phyloP scores from a whole-genome alignment of 2,888 invertebrate genomes.

The Alentia gelatinosa region DNA sequence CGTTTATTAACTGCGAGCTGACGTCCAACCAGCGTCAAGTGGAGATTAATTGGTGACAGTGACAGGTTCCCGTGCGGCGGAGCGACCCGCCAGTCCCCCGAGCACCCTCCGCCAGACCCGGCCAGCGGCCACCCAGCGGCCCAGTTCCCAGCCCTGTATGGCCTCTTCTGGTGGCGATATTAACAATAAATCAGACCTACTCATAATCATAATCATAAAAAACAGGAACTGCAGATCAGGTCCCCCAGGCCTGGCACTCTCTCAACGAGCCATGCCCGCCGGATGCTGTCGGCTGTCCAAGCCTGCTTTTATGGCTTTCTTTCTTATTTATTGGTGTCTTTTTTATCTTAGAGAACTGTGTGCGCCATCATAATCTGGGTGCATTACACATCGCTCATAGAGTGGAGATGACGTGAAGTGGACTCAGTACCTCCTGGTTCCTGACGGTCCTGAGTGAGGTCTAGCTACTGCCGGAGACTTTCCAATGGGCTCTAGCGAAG shows the following conservation, averaged over 20 bases:
- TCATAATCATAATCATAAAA: not conserved
- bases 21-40: not conserved
- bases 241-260: not conserved
- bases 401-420: not conserved
- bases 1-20: slow-evolving; percentile 40
- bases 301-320: not conserved
- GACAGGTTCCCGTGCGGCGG: not conserved
- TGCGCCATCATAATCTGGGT: not conserved
- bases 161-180: not conserved
- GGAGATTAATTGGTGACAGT: not conserved
- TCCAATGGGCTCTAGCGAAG: not conserved
- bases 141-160: not conserved
- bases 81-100: not conserved
- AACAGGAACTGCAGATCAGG: not conserved
- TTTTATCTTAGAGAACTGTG: no score
- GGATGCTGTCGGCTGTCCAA: not conserved
- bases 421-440: not conserved
- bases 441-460: not conserved
- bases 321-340: not conserved
- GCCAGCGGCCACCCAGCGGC: not conserved
- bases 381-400: not conserved
- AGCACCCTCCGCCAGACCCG: not conserved
- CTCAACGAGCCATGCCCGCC: not conserved
- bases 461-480: not conserved
- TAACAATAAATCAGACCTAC: slow-evolving; percentile 15